Base-by-base conservation (phyloP, 2,797 vertebrate genomes). In the Numenius phaeopus region DNA sequence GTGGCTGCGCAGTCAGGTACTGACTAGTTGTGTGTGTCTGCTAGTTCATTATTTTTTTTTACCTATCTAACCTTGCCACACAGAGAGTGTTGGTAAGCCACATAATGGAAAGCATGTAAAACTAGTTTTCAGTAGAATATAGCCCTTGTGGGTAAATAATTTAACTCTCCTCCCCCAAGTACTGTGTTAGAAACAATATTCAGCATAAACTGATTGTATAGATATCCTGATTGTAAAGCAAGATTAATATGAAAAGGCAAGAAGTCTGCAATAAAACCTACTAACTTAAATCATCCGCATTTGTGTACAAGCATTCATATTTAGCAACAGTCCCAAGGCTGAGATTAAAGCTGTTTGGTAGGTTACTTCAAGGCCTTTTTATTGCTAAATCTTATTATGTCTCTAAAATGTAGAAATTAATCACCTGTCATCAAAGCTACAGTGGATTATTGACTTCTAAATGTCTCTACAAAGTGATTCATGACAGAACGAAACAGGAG, bases 401-500 rank as follows among this genome's bases (percentile, higher is more conserved):
- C 98, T 98, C 98, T 98, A 98, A 98, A 98, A 98, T 98, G 98
- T 98, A 98, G 98, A 98, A 98, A 98, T 98, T 98, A 98, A 98
- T 98, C 98, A 98, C 98, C 98, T 98, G 98, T 98, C 98, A 98
- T 98, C 98, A 98, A 98, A 98, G 98, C 98, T 97, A 98, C 98
- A 98, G 98, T 98, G 98, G 98, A 98, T 98, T 98, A 98, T 98
- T 98, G 98, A 98, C 98, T 98, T 98, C 98, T 98, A 98, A 98
- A 98, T 98, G 98, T 98, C 98, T 98, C 98, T 98, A 97, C 98
- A 93, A 98, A 98, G 98, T 98, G 98, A 98, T 98, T 98, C 98
- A 98, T 98, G 98, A 98, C 97, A 98, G 98, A 98, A 98, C 98
- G 98, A 98, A 98, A 98, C 98, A 97, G 96, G 97, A 98, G 97